A percentile compares a stretch with the other conserved stretches of the same genome.
Evolutionary conservation across 2,113 vertebrate species (phyloP).

Genomic region (Meles meles): DNA sequence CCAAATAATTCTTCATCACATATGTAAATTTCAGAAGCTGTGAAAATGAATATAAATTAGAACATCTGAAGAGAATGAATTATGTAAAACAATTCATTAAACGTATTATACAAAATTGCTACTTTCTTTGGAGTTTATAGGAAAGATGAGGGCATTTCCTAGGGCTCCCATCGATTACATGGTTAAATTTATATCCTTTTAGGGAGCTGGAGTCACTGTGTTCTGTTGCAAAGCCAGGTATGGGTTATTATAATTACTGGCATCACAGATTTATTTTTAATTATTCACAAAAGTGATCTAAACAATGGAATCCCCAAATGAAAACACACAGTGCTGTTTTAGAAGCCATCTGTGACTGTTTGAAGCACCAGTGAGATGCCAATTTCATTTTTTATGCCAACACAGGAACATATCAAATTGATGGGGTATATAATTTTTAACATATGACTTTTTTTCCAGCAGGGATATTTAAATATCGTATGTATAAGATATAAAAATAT

Average conservation of each 20-base stretch:
- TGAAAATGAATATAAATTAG: conserved; percentile 33
- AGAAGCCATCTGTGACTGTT: conserved; percentile 22
- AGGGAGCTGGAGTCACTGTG: not conserved
- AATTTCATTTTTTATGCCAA: conserved; percentile 15
- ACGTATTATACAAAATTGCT: not conserved
- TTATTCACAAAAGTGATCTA: conserved; percentile 48
- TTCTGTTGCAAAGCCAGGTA: conserved; percentile 30
- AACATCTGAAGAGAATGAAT: not conserved
- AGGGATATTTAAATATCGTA: not conserved
- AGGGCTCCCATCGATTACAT: not conserved
- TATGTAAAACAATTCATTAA: not conserved
- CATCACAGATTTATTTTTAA: conserved; percentile 38
- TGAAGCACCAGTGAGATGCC: not conserved
- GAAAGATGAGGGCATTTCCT: not conserved
- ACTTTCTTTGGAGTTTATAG: not conserved
- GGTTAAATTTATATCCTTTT: not conserved
- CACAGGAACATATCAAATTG: not conserved
- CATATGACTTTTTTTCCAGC: not conserved
- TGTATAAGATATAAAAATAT: not conserved
- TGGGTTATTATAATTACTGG: not conserved
- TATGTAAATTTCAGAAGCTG: not conserved
- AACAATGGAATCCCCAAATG: conserved; percentile 51
- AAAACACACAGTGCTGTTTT: not conserved
- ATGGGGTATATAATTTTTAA: not conserved
- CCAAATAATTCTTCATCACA: conserved; percentile 1